Conservation (phyloP, 2,113 vertebrate genomes). For the Parus major region DNA sequence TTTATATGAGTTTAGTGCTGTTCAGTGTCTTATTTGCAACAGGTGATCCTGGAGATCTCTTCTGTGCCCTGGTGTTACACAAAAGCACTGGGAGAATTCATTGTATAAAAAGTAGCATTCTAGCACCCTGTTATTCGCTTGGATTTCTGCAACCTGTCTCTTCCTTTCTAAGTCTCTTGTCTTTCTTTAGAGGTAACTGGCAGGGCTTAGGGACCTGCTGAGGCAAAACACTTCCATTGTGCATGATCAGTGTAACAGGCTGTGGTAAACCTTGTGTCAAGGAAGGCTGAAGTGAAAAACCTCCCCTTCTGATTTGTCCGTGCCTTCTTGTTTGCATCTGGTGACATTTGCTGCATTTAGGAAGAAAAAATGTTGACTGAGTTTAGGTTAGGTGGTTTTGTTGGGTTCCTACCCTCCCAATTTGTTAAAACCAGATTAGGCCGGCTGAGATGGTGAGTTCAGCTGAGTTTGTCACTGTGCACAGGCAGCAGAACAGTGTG, state of each 20-base stretch:
- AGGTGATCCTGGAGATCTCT: background rate
- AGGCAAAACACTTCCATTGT: background rate
- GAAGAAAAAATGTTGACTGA: background rate
- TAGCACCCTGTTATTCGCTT: accelerated
- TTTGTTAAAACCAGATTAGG: background rate
- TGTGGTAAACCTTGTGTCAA: background rate
- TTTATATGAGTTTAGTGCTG: background rate
- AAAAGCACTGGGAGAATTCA: background rate
- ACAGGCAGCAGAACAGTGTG: accelerated
- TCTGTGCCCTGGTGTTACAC: background rate
- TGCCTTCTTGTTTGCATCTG: background rate
- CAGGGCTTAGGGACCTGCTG: background rate
- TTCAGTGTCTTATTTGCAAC: background rate
- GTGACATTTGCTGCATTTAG: background rate
- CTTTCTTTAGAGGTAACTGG: background rate
- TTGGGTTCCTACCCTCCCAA: background rate
- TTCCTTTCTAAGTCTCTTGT: background rate
- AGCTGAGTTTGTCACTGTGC: background rate
- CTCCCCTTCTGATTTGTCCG: background rate
- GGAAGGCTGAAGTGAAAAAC: background rate
- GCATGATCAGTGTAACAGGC: background rate
- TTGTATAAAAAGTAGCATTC: background rate
- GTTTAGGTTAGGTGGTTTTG: background rate
- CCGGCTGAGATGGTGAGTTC: background rate
- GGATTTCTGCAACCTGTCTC: background rate